Evolutionary conservation across 2,888 invertebrate species (phyloP), one percentile per base, ranked within the genome.

Genomic region (Aspidiotus rigidus): DNA sequence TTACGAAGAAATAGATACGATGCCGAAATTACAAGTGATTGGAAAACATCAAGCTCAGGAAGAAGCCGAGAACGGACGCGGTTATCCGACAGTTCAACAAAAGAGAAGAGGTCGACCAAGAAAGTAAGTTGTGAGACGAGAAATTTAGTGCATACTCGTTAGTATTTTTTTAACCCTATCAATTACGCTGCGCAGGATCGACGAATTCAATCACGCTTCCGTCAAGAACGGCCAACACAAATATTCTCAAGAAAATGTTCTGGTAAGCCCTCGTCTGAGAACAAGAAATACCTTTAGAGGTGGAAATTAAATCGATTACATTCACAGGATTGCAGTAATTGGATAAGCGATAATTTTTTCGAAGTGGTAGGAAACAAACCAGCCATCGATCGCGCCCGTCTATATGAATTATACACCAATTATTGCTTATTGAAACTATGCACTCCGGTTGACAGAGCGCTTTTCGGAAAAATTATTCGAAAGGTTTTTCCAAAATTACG

Each of bases 401-500:
- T 67, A 39, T 67, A 67, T 15, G 67, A 67, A 49, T 15, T 67
- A 15, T 67, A 67, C 44, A 67, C 67, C 13, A 67, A 67, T 60
- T 67, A 67, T 60, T 67, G 67, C 16, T 28, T 67, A 39, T 49
- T 67, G 15, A 67, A 67, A 53, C 40, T 67, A 44, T 67, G 67
- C 60, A 67, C 67, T 17, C 67, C 67, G 5, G 67, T 67, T 3
- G 67, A 67, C 40, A 59, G 67, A 49, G 67, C 67, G 28, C 39
- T 67, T 15, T 67, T 67, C 39, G 67, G 67, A 39, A 67, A 67
- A 60, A 67, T 67, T n/a, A 67, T 67, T 2, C 49, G 67, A 11
- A 67, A 67, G 49, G 67, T 67, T 53, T 67, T 67, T 49, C 67
- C 67, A 2, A 59, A 67, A 67, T 42, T 67, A n/a, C 56, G 57